A percentile compares a stretch with the other conserved stretches of the same genome.
These are phyloP conservation scores for Chalcosyrphus nemorum DNA, from an alignment of 2,888 invertebrate genomes.

Conservation along the genomic window DNA sequence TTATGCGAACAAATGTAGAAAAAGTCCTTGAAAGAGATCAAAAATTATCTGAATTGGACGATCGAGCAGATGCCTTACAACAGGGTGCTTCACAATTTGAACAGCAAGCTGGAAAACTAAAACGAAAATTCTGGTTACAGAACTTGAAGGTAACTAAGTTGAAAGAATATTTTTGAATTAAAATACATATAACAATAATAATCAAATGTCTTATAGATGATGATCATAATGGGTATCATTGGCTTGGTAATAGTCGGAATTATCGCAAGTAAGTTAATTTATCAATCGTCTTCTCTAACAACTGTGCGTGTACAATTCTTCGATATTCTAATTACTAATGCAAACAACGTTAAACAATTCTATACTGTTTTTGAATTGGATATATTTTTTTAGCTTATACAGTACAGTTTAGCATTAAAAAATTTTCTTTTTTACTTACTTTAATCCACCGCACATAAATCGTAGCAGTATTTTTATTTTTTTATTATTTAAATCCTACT, in stretches of 20 bases:
- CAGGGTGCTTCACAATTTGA: conserved; percentile 98
- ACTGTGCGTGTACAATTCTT: conserved; percentile 10
- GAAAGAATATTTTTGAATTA: neutral
- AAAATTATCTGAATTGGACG: conserved; percentile 96
- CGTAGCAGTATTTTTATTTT: neutral
- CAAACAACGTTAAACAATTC: neutral
- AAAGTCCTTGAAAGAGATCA: conserved; percentile 97
- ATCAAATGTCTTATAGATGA: conserved; percentile 85
- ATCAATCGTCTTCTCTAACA: neutral
- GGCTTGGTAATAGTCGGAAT: conserved; percentile 91
- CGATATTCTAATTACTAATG: neutral
- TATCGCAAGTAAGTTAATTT: conserved; percentile 90
- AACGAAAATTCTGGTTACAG: conserved; percentile 98
- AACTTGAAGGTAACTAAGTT: conserved; percentile 90
- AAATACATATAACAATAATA: neutral
- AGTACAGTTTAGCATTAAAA: conserved; percentile 5
- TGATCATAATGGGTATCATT: conserved; percentile 95
- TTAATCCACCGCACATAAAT: conserved; percentile 8
- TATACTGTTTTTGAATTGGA: neutral
- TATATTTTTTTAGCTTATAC: neutral
- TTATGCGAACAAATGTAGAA: conserved; percentile 98
- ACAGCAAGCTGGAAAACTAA: conserved; percentile 97
- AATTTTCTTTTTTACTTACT: conserved; percentile 6
- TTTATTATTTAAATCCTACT: neutral
- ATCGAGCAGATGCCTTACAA: conserved; percentile 96